Percentiles rank a stretch among this genome's conserved stretches.
phyloP scores from a whole-genome alignment of 1,140 invertebrate genomes.

The Patella vulgata region DNA sequence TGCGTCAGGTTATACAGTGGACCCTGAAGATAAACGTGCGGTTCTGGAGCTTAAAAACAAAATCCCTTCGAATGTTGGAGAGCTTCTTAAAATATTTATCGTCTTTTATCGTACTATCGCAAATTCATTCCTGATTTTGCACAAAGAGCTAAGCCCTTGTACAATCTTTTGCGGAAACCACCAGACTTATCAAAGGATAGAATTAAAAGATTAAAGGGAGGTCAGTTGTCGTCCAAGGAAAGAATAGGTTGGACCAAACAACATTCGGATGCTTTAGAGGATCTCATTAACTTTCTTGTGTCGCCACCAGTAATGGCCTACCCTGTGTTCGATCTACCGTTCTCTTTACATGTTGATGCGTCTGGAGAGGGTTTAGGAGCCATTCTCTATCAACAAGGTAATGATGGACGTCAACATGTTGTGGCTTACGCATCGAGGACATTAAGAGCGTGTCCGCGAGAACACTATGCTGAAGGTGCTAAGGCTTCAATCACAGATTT shows the following conservation, averaged over 20 bases:
- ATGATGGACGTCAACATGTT: slow-evolving; percentile 17
- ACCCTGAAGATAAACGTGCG: slow-evolving; percentile 61
- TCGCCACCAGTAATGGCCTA: slow-evolving; percentile 23
- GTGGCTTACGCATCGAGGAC: slow-evolving; percentile 33
- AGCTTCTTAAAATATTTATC: slow-evolving; percentile 67
- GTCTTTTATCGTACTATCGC: slow-evolving; percentile 64
- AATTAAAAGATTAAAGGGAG: slow-evolving; percentile 6
- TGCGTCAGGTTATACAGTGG: slow-evolving; percentile 44
- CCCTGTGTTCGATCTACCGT: not conserved
- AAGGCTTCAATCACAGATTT: no score
- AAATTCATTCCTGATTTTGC: slow-evolving; percentile 62
- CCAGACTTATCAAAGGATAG: slow-evolving; percentile 30
- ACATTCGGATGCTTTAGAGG: not conserved
- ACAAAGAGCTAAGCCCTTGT: slow-evolving; percentile 14
- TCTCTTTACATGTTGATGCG: slow-evolving; percentile 61
- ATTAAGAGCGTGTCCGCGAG: no score
- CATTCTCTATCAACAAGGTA: slow-evolving; percentile 60
- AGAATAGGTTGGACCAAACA: slow-evolving; percentile 9
- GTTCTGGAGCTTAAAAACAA: slow-evolving; percentile 58
- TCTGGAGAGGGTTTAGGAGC: slow-evolving; percentile 63
- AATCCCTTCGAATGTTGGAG: slow-evolving; percentile 48
- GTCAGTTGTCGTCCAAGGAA: slow-evolving; percentile 9
- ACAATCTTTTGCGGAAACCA: slow-evolving; percentile 37
- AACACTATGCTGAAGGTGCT: no score
- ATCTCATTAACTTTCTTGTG: slow-evolving; percentile 10